Evolutionary conservation across 2,113 vertebrate genomes (phyloP), one percentile per base, ranked within the genome.

Genomic region (Lathamus discolor): DNA sequence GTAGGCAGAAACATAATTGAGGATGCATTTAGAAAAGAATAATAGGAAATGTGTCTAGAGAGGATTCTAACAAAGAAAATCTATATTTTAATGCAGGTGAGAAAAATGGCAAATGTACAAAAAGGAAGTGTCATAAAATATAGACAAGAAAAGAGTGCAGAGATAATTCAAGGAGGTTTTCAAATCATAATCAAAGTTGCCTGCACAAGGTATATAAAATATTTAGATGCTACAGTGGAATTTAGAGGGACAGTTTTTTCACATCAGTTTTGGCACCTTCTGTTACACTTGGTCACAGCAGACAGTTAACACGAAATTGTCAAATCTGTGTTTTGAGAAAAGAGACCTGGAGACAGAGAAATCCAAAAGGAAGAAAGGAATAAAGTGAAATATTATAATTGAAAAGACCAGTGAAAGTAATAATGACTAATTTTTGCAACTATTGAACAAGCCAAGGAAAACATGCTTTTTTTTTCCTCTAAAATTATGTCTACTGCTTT

Each of bases 171-270:
- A 16, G 4, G 17, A 70, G 6, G 6, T 13, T 64, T 77, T 73
- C 2, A 81, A 77, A 39, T 18, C 13, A 55, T 41, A 61, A 84
- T 17, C 10, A 44, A 55, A 41, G 4, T 73, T 96, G 83, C 70
- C 76, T 96, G 75, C 31, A 74, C 44, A 88, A 39, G 29, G 12
- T 51, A 69, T 75, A 97, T 98, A 75, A 97, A 98, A 97, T 97
- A 98, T 97, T 98, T 93, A 98, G 83, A 89, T n/a, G 41, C 22
- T 57, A 82, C 68, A 80, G 81, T 83, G 29, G 70, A 51, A 39
- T 67, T 92, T 91, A 80, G 85, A 96, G 74, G 51, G 17, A 55
- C n/a, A 83, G 20, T 86, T 97, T 98, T 96, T 83, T 94, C 87
- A 86, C 73, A 88, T 90, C 46, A n/a, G 11, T 86, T 92, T 96